phyloP scores from a whole-genome alignment of 2,888 invertebrate genomes.

The Plebejus melissa region DNA sequence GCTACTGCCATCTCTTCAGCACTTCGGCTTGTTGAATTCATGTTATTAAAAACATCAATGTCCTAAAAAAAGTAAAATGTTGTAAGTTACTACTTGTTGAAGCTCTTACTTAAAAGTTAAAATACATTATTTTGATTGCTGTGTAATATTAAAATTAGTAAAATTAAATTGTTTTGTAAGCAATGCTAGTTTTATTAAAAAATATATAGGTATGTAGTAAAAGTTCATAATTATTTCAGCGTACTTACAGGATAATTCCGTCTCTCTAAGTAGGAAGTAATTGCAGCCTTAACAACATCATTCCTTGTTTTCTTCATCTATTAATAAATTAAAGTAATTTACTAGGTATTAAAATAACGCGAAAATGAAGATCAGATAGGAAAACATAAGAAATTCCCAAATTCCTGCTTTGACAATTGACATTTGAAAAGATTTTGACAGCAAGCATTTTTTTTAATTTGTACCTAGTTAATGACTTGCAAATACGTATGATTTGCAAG shows the following conservation, averaged over 20 bases:
- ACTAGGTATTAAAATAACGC: neutral
- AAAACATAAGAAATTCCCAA: neutral
- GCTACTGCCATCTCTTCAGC: constrained; percentile 84
- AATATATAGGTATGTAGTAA: neutral
- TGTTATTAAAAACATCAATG: constrained; percentile 79
- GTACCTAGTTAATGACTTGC: too few species aligned
- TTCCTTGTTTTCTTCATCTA: constrained; percentile 81
- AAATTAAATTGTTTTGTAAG: neutral
- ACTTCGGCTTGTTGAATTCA: constrained; percentile 77
- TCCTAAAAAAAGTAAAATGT: constrained; percentile 63
- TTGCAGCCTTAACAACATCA: constrained; percentile 82
- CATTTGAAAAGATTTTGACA: too few species aligned
- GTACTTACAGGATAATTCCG: constrained; percentile 82
- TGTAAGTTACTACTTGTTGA: neutral
- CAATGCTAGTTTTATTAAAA: neutral
- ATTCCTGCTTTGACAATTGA: neutral
- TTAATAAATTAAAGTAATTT: constrained; percentile 31
- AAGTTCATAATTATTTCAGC: neutral
- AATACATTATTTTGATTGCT: neutral
- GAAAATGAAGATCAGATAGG: neutral
- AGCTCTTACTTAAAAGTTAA: neutral
- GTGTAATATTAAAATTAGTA: neutral
- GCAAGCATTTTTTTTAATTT: too few species aligned
- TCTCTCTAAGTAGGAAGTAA: constrained; percentile 83
- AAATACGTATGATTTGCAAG: too few species aligned